A percentile compares a stretch with the other conserved stretches of the same genome.
phyloP scores from a whole-genome alignment of 2,888 invertebrate species.

The Spodoptera littoralis region DNA sequence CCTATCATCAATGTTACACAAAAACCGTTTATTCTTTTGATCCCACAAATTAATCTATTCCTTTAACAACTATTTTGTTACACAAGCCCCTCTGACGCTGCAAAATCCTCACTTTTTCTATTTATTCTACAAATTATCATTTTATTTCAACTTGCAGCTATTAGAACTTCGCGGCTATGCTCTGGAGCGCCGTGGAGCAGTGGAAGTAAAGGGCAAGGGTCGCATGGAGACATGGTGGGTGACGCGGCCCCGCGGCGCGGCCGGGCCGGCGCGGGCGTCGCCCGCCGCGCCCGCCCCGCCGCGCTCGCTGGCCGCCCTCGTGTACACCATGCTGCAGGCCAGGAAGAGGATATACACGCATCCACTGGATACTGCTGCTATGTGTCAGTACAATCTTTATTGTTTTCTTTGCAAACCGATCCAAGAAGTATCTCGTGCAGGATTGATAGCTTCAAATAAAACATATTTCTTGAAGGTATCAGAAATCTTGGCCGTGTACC shows the following conservation, averaged over 20 bases:
- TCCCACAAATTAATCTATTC: no score
- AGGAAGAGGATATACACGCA: conserved; percentile 90
- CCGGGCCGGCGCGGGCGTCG: conserved; percentile 86
- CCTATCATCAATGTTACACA: no score
- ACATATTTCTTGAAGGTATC: no score
- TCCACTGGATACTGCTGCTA: conserved; percentile 66
- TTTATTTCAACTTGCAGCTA: conserved; percentile 86
- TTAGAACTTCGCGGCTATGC: conserved; percentile 92
- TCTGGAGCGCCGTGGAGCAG: conserved; percentile 93
- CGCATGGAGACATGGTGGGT: conserved; percentile 99
- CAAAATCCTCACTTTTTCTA: no score
- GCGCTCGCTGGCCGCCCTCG: conserved; percentile 94
- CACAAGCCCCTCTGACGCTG: no score
- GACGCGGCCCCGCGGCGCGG: conserved; percentile 90
- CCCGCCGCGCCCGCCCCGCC: conserved; percentile 90
- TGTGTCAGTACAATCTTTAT: conserved; percentile 58
- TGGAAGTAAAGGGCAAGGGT: conserved; percentile 98
- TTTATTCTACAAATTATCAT: no score
- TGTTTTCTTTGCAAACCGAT: no score
- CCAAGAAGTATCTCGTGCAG: no score
- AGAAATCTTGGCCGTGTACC: no score
- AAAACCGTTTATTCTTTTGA: no score
- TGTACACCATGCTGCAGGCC: conserved; percentile 96
- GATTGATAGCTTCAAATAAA: no score
- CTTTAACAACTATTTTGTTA: no score